Conservation (phyloP, 2,888 invertebrate species). For the Sesamia inferens region DNA sequence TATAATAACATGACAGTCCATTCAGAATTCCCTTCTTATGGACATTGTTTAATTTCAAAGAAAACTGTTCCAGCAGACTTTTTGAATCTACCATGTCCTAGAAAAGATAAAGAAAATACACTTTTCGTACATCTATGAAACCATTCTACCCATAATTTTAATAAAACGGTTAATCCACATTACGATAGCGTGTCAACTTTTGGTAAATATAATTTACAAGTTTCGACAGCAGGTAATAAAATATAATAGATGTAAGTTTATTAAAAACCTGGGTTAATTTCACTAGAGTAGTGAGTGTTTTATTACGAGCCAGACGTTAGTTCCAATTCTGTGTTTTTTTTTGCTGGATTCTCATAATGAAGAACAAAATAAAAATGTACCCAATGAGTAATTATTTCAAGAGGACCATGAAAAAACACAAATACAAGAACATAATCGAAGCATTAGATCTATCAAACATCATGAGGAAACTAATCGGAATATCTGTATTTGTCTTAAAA, state of each 20-base stretch:
- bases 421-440: slow-evolving; percentile 72
- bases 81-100: neutral
- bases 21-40: neutral
- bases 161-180: slow-evolving; percentile 9
- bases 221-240: neutral
- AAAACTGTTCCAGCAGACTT: neutral
- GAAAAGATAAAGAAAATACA: no score
- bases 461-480: slow-evolving; percentile 72
- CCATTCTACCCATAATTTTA: neutral
- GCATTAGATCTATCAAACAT: slow-evolving; percentile 63
- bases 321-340: neutral
- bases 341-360: neutral
- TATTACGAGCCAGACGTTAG: neutral
- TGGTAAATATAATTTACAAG: neutral
- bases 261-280: slow-evolving; percentile 13
- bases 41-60: neutral
- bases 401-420: slow-evolving; percentile 49
- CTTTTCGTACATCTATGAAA: neutral
- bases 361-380: slow-evolving; percentile 33
- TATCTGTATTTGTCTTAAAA: slow-evolving; percentile 64
- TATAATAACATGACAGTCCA: no score
- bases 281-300: neutral
- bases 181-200: neutral
- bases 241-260: slow-evolving; percentile 26
- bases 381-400: slow-evolving; percentile 47